These are phyloP conservation scores for Galeruca laticollis DNA, from an alignment of 2,888 invertebrate genomes.

Conservation along the genomic window DNA sequence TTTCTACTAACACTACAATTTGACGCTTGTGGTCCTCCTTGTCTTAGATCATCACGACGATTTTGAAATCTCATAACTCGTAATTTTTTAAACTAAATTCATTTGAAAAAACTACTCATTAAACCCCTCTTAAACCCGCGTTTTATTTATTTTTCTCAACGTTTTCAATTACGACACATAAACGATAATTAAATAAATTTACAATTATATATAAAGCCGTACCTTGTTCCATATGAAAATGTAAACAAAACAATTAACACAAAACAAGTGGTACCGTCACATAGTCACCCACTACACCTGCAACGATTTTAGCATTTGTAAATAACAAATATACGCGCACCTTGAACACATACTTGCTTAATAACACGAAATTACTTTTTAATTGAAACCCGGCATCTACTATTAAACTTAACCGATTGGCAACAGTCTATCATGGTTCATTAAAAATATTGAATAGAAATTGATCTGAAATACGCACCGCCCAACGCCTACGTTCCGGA, in stretches of 20 bases:
- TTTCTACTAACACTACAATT: too few species aligned
- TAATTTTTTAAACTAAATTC: too few species aligned
- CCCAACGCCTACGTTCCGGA: slow-evolving; percentile 20
- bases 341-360: slow-evolving; percentile 13
- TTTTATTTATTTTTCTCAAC: too few species aligned
- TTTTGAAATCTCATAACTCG: too few species aligned
- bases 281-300: slow-evolving; percentile 6
- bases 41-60: too few species aligned
- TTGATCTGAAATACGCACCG: slow-evolving; percentile 23
- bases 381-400: slow-evolving; percentile 6
- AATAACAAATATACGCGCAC: slow-evolving; percentile 15
- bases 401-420: slow-evolving; percentile 26
- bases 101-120: too few species aligned
- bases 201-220: not conserved
- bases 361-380: slow-evolving; percentile 16
- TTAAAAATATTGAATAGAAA: slow-evolving; percentile 29
- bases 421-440: slow-evolving; percentile 27
- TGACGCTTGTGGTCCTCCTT: too few species aligned
- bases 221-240: not conserved
- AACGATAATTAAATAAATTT: not conserved
- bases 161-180: too few species aligned
- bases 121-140: too few species aligned
- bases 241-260: slow-evolving; percentile 1
- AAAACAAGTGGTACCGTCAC: not conserved
- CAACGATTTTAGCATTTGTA: not conserved